A percentile compares a stretch with the other conserved stretches of the same genome.
Conservation (phyloP, 2,797 vertebrate species). For the Poecilia gillii region DNA sequence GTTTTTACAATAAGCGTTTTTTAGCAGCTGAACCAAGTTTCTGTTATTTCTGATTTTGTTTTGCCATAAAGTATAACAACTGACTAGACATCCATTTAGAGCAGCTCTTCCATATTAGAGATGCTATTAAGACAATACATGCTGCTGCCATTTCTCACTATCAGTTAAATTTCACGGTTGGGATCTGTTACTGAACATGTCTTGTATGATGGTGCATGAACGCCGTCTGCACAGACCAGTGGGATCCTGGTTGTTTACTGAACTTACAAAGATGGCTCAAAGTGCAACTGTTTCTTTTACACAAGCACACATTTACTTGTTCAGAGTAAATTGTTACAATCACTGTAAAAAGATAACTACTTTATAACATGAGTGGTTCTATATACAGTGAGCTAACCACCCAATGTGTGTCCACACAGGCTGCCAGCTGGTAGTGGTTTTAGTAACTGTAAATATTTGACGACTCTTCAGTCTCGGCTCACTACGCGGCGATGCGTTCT, state of each 20-base stretch:
- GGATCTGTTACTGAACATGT: neutral
- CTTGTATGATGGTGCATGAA: neutral
- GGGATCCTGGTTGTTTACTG: neutral
- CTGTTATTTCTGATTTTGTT: neutral
- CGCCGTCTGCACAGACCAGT: neutral
- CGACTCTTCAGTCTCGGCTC: neutral
- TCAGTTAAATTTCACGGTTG: neutral
- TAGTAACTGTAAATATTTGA: neutral
- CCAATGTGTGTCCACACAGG: neutral
- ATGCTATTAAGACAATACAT: neutral
- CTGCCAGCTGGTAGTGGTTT: neutral
- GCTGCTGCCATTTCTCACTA: neutral
- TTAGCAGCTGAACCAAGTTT: neutral
- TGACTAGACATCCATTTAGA: neutral
- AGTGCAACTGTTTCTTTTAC: neutral
- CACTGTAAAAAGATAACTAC: neutral
- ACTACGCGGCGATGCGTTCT: constrained; percentile 18
- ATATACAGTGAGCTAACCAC: neutral
- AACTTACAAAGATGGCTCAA: neutral
- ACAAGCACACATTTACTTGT: neutral
- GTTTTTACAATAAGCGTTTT: too few species aligned
- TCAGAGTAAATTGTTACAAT: neutral
- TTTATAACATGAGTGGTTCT: neutral
- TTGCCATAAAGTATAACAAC: neutral
- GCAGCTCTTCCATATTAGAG: neutral